Base-by-base conservation (phyloP, 2,113 vertebrate genomes). In the Callocephalon fimbriatum region DNA sequence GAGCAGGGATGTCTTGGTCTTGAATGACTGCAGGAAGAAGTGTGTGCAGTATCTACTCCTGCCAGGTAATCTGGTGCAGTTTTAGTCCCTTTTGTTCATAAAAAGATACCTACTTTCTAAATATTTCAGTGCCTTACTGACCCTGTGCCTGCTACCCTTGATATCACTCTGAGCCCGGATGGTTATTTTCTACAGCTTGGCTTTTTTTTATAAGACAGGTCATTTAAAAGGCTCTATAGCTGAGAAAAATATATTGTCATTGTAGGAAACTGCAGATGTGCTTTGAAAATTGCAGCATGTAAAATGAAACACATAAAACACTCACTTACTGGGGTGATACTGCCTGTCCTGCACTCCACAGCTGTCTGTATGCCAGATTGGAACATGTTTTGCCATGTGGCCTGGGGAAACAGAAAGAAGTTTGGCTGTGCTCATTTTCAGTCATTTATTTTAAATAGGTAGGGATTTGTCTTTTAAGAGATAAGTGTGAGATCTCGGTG, bases 221-320 rank as follows among this genome's bases (percentile, higher is more conserved):
- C 3, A 50, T 86, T 65, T 44, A 77, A 88, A 67, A 67, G 31
- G 10, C 40, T 80, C 26, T 51, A 14, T 29, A 86, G 48, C 56
- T 81, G 61, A 88, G 48, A 65, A 88, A 89, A 85, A 88, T n/a
- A 58, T 66, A 77, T 44, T 59, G 19, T 10, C 6, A 2, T 31
- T 10, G 56, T 47, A 80, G n/a, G 26, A 56, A 63, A 68, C 37
- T 81, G 79, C 83, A 95, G 90, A 89, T 96, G 90, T 75, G 71
- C 40, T 80, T 74, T 88, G 66, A 86, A 90, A 90, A 88, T 13
- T 50, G 65, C n/a, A 59, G n/a, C 31, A 37, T 27, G 68, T 40
- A 18, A 68, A 94, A 84, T 61, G 44, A 86, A 88, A 45, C 25
- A 25, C 0, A 0, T 88, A 85, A 94, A 84, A 31, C 62, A 38